These are phyloP conservation scores for Agrilus mali DNA, from an alignment of 2,888 invertebrate species.

Conservation along the genomic window DNA sequence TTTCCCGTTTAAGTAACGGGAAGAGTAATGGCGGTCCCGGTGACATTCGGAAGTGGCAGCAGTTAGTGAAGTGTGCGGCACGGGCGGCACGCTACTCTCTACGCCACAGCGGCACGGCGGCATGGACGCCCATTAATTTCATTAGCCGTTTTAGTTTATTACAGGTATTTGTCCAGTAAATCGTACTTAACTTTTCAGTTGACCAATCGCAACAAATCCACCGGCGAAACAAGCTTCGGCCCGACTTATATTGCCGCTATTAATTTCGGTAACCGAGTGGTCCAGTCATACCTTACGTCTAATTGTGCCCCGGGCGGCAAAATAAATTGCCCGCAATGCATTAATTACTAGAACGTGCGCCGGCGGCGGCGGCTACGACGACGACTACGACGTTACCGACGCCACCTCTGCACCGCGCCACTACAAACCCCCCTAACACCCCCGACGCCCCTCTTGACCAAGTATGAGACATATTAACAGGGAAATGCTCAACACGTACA, in stretches of 20 bases:
- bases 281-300: slow-evolving; percentile 27
- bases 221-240: slow-evolving; percentile 28
- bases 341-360: slow-evolving; percentile 24
- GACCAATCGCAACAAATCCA: slow-evolving; percentile 14
- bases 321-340: slow-evolving; percentile 32
- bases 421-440: too few relatives aligned
- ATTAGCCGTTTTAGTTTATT: too few relatives aligned
- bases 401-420: slow-evolving; percentile 5
- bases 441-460: slow-evolving; percentile 18
- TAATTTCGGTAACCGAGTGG: slow-evolving; percentile 28
- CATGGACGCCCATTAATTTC: too few relatives aligned
- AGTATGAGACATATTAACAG: slow-evolving; percentile 26
- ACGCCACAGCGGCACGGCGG: too few relatives aligned
- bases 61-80: too few relatives aligned
- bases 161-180: too few relatives aligned
- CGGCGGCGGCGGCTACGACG: slow-evolving; percentile 21
- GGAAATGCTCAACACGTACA: slow-evolving; percentile 16
- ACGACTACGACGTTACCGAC: slow-evolving; percentile 11
- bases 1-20: too few relatives aligned
- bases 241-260: slow-evolving; percentile 36
- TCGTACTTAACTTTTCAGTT: neutral
- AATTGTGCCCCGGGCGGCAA: slow-evolving; percentile 28
- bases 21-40: too few relatives aligned
- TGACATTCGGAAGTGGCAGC: too few relatives aligned
- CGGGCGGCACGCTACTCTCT: too few relatives aligned